Base-by-base conservation (phyloP, 1,140 invertebrate genomes). In the Lysiphlebus fabarum region DNA sequence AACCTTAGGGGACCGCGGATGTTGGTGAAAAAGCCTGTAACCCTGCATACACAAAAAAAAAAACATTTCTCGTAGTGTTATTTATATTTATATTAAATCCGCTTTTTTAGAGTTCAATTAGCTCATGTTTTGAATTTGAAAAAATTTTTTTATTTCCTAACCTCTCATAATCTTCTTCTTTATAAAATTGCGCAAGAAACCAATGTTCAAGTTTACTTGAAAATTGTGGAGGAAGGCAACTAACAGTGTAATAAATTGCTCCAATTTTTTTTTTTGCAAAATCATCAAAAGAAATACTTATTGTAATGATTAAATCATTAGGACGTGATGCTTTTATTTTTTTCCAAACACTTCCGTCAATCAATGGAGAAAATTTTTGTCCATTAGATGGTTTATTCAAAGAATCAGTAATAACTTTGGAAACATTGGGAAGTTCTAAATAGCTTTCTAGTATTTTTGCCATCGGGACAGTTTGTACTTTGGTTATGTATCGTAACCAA, bases 1-100 rank as follows among this genome's bases (percentile, higher is more conserved):
- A 65, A 70, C 6, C 68, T 67, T 42, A 70, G 42, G 17, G 66
- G 55, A 26, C 64, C n/a, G n/a, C n/a, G n/a, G n/a, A n/a, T n/a
- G n/a, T n/a, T n/a, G n/a, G n/a, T n/a, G n/a, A n/a, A n/a, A n/a
- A n/a, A n/a, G n/a, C 44, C 37, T 70, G 65, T 0, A 53, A 34
- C 0, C 63, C 67, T 45, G 64, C 53, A 58, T 70, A 40, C 40
- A 66, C 40, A 38, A 63, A 54, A 53, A 70, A 69, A 64, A 62
- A 65, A 33, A 68, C 43, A n/a, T 1, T 53, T 12, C 45, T 17
- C 14, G n/a, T 12, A 48, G 54, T 6, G 26, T 57, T 58, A 38
- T 63, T 43, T 10, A 68, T 36, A 56, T 34, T 56, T 38, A 67
- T 53, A 11, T 50, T 40, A 12, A 68, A 65, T 37, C 67, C 67